Base-by-base conservation (phyloP, 2,113 vertebrate species). In the Pitta sordida region DNA sequence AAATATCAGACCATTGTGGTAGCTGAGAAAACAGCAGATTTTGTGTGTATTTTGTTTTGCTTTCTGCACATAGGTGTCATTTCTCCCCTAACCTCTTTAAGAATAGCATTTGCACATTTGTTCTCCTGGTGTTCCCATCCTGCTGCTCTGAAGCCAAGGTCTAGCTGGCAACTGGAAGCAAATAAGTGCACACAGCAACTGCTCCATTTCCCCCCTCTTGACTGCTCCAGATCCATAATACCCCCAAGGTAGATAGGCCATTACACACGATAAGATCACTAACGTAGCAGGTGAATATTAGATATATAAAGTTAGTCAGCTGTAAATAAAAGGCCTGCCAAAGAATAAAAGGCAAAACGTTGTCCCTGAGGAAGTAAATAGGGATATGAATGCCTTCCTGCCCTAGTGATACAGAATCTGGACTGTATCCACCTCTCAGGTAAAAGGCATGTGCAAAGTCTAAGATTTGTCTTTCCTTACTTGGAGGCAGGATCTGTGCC, bases 251-350 rank as follows among this genome's bases (percentile, higher is more conserved):
- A 85, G 82, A 70, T 23, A 10, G 34, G 63, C 87, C 87, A 91
- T 96, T 96, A 91, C 53, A 11, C 93, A 86, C 55, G 36, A 77
- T 95, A 86, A 87, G 91, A 94, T 96, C 91, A 80, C 89, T 96
- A 87, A 87, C 51, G 0, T 87, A 94, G 94, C 91, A 96, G 95
- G 95, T 93, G 90, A 95, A 77, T 94, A 83, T 94, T 94, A 90
- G 87, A 80, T 94, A 77, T 77, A 94, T 91, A 75, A 92, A 91
- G 67, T 71, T 91, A 92, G 91, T 88, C 87, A 74, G 55, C 91
- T 94, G 91, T 92, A 87, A 95, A 60, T 96, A 95, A 96, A 93
- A 83, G 59, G 89, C 51, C 89, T 94, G 87, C 67, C 79, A 76
- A 91, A 92, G 93, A 95, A 96, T 94, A 86, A 93, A 93, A 94